Evolutionary conservation across 2,113 vertebrate species (phyloP), one percentile per base, ranked within the genome.

Genomic region (Halcyon senegalensis): DNA sequence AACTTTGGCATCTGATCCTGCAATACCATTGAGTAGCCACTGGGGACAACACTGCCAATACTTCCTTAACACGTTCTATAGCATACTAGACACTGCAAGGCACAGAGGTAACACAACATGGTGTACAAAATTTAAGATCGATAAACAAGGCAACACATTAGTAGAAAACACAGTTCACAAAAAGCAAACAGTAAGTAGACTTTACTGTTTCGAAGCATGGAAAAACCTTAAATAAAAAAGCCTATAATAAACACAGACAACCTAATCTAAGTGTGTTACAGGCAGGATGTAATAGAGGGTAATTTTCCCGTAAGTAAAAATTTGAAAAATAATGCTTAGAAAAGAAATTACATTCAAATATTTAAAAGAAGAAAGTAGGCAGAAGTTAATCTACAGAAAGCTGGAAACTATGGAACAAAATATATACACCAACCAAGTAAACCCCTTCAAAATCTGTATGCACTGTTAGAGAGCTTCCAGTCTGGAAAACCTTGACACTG

Each of bases 1-100:
- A 60, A 77, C 74, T 84, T 41, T 10, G 37, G 59, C 35, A 73
- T 77, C 59, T 43, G 64, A 68, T 74, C 53, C 51, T 63, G 50
- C 75, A 88, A 6, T n/a, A 17, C 0, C 0, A 62, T 2, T 24
- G 37, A 33, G 48, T 0, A 0, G 77, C 48, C 48, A 17, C 48
- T 58, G 43, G 17, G 35, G 39, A 60, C 16, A 24, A 24, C 46
- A n/a, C 6, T 4, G 62, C 33, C 75, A 79, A 5, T 24, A 58
- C 16, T 37, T 69, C 30, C 56, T 64, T 30, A 83, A 44, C 2
- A 39, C 1, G 1, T 46, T 11, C n/a, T 3, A 35, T 3, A 77
- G 59, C 39, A 31, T 9, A 35, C 21, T 16, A 24, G 4, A 24
- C 14, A 33, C 46, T 70, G n/a, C 56, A 95, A 68, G 53, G 58